Evolutionary conservation across 2,888 invertebrate species (phyloP), one percentile per base, ranked within the genome.

Genomic region (Ptychoptera contaminata): DNA sequence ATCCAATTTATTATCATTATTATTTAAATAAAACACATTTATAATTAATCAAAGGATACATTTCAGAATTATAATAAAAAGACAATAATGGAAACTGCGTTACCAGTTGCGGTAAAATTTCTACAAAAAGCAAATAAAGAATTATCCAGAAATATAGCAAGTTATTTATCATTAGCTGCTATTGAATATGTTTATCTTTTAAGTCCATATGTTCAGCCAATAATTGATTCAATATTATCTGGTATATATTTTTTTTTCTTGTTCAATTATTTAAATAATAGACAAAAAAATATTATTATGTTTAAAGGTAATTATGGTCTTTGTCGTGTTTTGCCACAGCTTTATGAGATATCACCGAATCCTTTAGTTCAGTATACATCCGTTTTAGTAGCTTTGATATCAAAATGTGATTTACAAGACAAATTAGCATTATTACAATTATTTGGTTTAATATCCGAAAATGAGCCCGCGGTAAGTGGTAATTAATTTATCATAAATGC

Each of bases 31-130:
- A 4, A 3, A 7, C 8, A n/a, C 11, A 32, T 32, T 32, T 32
- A 11, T 16, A 39, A 12, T 23, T n/a, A 9, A 40, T 42, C 2
- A 6, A 14, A 34, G 45, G 45, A 37, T 43, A 41, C 31, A 43
- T 52, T 52, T 49, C 66, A 76, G 62, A 72, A 73, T 55, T 73
- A 73, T 49, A 71, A 74, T 54, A 76, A 74, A 54, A 74, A 74
- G 52, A 69, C 67, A 46, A 72, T 76, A 30, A 65, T 66, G 67
- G 61, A 65, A 52, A 58, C 63, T 38, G 86, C 90, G 38, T 69
- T 94, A 51, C 92, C 93, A 0, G 81, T 90, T 6, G 90, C 92
- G 2, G 88, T 94, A 2, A 87, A 88, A 65, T 91, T 91, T 63
- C 68, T 94, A 42, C 84, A 86, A 56, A 87, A 87, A 60, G 86